Evolutionary conservation across 2,888 invertebrate species (phyloP).

Genomic region (Plusia festucae): DNA sequence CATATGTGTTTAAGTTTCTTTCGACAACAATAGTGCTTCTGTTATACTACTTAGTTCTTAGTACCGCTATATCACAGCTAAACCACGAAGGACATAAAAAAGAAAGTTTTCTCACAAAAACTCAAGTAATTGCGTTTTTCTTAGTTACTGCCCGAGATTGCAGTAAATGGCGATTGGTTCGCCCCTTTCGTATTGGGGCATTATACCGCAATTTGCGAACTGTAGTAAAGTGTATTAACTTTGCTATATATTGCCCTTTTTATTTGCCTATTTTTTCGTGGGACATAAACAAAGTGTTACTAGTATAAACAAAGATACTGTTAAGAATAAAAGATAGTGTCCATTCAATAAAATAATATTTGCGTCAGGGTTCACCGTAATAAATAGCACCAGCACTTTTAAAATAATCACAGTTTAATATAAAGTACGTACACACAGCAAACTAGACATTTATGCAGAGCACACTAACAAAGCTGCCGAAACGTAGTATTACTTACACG

Average conservation of each 20-base stretch:
- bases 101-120: constrained; percentile 19
- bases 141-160: constrained; percentile 20
- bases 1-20: constrained; percentile 8
- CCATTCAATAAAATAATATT: no score
- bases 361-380: no score
- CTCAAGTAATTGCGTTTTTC: constrained; percentile 23
- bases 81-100: constrained; percentile 5
- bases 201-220: constrained; percentile 8
- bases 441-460: no score
- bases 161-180: constrained; percentile 29
- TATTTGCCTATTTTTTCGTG: background rate
- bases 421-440: background rate
- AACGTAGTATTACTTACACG: no score
- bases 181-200: constrained; percentile 12
- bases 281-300: background rate
- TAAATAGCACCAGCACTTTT: background rate
- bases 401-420: background rate
- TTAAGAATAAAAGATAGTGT: no score
- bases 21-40: background rate
- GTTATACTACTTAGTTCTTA: background rate
- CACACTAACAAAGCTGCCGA: no score
- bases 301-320: background rate
- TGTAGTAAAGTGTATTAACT: constrained; percentile 7
- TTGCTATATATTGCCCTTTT: constrained; percentile 5
- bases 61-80: background rate